Conservation (phyloP, 53 echinoderm and acorn worm species). For the Paracentrotus lividus region DNA sequence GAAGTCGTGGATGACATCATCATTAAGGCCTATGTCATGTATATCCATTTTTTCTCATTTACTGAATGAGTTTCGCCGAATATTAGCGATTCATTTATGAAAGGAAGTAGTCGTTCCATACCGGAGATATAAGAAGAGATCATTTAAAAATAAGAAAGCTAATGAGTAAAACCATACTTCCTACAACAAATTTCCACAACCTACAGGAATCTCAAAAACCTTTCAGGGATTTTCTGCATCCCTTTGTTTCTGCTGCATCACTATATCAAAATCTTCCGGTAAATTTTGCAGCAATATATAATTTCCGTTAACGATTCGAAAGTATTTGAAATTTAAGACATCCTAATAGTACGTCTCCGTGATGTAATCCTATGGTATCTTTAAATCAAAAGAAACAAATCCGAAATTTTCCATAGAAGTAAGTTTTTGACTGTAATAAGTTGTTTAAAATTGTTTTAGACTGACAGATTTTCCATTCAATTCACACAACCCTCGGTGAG, state of each 20-base stretch:
- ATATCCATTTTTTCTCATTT: not conserved
- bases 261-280: not conserved
- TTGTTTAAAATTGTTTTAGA: not conserved
- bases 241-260: constrained; percentile 44
- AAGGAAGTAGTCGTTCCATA: not conserved
- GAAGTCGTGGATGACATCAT: too few species aligned
- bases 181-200: not conserved
- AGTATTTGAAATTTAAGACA: not conserved
- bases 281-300: not conserved
- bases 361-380: not conserved
- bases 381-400: not conserved
- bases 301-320: constrained; percentile 24
- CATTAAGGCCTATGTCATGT: not conserved
- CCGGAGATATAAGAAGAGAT: constrained; percentile 9
- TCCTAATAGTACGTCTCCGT: not conserved
- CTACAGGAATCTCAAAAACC: constrained; percentile 7
- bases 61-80: not conserved
- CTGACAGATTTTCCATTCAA: constrained; percentile 8
- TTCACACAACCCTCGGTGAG: constrained; percentile 46
- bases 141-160: constrained; percentile 26
- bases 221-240: not conserved
- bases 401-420: not conserved
- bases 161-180: constrained; percentile 34
- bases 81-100: not conserved
- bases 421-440: too few species aligned